These are phyloP conservation scores for Lordiphosa clarofinis DNA, from an alignment of 1,140 invertebrate genomes.

Conservation along the genomic window DNA sequence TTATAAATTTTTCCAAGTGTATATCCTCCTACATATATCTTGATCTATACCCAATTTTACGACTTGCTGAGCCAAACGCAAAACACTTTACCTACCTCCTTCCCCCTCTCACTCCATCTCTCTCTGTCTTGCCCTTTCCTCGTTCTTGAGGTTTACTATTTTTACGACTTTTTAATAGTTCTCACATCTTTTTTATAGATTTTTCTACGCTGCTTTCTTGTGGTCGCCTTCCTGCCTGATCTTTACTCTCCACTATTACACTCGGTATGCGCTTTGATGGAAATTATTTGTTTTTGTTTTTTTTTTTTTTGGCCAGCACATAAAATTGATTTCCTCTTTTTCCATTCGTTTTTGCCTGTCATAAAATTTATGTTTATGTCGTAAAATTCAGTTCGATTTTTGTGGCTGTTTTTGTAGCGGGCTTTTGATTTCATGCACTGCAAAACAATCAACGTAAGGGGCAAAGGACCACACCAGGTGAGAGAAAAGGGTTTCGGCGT, in stretches of 20 bases:
- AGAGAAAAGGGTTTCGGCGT: constrained; percentile 32
- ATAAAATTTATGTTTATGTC: constrained; percentile 79
- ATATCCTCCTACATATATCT: constrained; percentile 42
- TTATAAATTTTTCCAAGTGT: constrained; percentile 36
- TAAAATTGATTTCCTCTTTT: constrained; percentile 76
- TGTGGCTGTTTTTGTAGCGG: constrained; percentile 33
- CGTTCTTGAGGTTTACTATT: constrained; percentile 17
- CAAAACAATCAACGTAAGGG: constrained; percentile 15
- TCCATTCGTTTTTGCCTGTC: constrained; percentile 50
- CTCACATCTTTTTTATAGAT: constrained; percentile 78
- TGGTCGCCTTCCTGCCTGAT: constrained; percentile 13
- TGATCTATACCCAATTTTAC: constrained; percentile 47
- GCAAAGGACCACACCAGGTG: constrained; percentile 37
- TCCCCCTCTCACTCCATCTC: neutral
- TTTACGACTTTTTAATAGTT: constrained; percentile 80
- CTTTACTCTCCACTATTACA: neutral
- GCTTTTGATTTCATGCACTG: constrained; percentile 46
- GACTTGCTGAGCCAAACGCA: constrained; percentile 63
- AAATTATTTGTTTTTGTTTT: constrained; percentile 50
- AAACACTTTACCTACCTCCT: constrained; percentile 49
- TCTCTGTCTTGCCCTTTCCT: neutral
- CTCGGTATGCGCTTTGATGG: constrained; percentile 38
- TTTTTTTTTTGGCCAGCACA: constrained; percentile 67
- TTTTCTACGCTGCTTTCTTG: constrained; percentile 46
- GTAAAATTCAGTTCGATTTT: constrained; percentile 76